Percentiles rank a stretch among this genome's conserved stretches.
Evolutionary conservation across 2,113 vertebrate genomes (phyloP).

Genomic region (Pelodiscus sinensis): DNA sequence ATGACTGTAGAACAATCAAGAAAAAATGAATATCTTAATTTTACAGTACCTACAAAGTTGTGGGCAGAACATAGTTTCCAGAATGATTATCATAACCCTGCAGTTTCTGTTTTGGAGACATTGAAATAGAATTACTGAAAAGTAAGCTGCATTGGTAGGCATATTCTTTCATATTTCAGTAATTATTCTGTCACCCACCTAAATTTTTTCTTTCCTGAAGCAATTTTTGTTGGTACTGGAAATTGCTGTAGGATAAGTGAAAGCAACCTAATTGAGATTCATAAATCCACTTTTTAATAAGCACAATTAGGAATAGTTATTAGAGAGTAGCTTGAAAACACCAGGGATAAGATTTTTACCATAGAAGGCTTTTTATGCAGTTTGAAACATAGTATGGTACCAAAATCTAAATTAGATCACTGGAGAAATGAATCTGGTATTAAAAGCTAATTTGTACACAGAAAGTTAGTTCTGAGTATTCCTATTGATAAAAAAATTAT

Average conservation of each 20-base stretch:
- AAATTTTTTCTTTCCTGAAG: conserved; percentile 62
- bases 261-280: conserved; percentile 77
- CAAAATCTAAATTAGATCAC: conserved; percentile 69
- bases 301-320: conserved; percentile 81
- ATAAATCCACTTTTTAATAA: conserved; percentile 82
- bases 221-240: conserved; percentile 51
- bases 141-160: conserved; percentile 44
- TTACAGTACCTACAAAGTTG: conserved; percentile 44
- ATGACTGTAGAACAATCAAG: conserved; percentile 18
- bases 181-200: conserved; percentile 74
- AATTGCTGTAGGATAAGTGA: conserved; percentile 60
- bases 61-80: conserved; percentile 47
- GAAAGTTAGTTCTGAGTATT: conserved; percentile 69
- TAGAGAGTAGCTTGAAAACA: conserved; percentile 76
- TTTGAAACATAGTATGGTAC: conserved; percentile 67
- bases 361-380: conserved; percentile 63
- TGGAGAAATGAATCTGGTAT: conserved; percentile 62
- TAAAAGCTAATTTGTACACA: conserved; percentile 71
- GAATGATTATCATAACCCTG: conserved; percentile 47
- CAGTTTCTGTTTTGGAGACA: conserved; percentile 55
- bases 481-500: conserved; percentile 71
- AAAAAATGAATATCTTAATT: conserved; percentile 45
- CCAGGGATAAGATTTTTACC: conserved; percentile 65
- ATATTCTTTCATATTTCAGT: conserved; percentile 75
- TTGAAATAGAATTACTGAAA: conserved; percentile 63